These are phyloP conservation scores for Drosophila koepferae DNA, from an alignment of 2,888 invertebrate species.

Conservation along the genomic window DNA sequence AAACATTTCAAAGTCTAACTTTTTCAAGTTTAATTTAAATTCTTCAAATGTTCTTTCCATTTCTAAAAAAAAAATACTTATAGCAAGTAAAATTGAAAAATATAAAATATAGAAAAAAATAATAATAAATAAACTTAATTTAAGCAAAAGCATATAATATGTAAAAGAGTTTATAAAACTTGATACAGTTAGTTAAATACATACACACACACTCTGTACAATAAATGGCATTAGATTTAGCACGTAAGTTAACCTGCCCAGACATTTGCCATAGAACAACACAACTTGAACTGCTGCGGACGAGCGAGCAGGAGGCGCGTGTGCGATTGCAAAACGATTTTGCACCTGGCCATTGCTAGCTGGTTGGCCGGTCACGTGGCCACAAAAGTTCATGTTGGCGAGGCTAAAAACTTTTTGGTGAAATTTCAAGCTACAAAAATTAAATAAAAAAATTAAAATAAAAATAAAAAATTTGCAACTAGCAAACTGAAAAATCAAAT, in stretches of 20 bases:
- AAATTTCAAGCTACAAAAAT: conserved; percentile 52
- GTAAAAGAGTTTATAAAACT: conserved; percentile 69
- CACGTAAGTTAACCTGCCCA: conserved; percentile 48
- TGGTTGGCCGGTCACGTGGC: conserved; percentile 31
- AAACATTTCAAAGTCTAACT: no score
- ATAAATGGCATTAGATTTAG: conserved; percentile 61
- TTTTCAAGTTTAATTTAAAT: no score
- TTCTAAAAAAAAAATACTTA: conserved; percentile 26
- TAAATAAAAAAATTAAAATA: neutral
- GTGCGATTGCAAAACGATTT: conserved; percentile 57
- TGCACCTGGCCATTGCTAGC: conserved; percentile 39
- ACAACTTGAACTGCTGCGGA: neutral
- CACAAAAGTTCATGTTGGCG: conserved; percentile 52
- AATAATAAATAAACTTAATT: conserved; percentile 13
- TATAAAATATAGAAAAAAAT: conserved; percentile 8
- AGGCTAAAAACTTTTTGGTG: conserved; percentile 57
- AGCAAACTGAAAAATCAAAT: neutral
- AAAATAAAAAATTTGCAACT: conserved; percentile 3
- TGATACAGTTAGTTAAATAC: conserved; percentile 47
- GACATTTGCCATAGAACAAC: conserved; percentile 29
- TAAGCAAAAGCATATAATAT: conserved; percentile 44
- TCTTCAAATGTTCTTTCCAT: neutral
- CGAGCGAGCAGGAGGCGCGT: conserved; percentile 43
- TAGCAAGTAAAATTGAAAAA: conserved; percentile 13
- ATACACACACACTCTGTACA: conserved; percentile 56